Conservation (phyloP, 2,888 invertebrate species). For the Diarsia mendica region DNA sequence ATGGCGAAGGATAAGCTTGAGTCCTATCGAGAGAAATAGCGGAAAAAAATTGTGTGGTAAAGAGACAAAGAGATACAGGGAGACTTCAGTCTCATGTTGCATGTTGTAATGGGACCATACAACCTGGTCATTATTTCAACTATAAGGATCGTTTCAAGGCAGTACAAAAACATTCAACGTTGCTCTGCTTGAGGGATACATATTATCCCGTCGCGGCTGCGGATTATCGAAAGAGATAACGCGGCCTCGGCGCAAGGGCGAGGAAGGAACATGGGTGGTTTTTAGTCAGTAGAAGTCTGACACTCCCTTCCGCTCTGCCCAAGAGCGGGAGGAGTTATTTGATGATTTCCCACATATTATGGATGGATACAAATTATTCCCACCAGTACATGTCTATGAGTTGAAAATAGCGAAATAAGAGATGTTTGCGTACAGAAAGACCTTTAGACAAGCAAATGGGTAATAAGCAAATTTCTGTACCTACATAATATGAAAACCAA, state of each 20-base stretch:
- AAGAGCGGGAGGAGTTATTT: no score
- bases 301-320: no score
- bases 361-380: neutral
- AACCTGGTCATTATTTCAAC: neutral
- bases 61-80: neutral
- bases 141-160: neutral
- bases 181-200: neutral
- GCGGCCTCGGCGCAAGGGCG: no score
- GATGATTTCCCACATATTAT: no score
- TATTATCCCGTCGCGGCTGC: no score
- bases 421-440: no score
- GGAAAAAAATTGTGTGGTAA: neutral
- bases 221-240: no score
- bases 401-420: neutral
- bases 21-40: neutral
- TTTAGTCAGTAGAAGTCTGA: no score
- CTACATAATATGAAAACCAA: neutral
- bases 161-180: neutral
- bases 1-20: neutral
- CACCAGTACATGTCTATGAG: neutral
- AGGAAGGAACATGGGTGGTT: no score
- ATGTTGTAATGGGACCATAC: neutral
- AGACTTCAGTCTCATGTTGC: neutral
- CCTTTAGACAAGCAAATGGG: neutral
- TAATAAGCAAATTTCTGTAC: neutral